Conservation (phyloP, 2,888 invertebrate species). For the Dynastes hyllus region DNA sequence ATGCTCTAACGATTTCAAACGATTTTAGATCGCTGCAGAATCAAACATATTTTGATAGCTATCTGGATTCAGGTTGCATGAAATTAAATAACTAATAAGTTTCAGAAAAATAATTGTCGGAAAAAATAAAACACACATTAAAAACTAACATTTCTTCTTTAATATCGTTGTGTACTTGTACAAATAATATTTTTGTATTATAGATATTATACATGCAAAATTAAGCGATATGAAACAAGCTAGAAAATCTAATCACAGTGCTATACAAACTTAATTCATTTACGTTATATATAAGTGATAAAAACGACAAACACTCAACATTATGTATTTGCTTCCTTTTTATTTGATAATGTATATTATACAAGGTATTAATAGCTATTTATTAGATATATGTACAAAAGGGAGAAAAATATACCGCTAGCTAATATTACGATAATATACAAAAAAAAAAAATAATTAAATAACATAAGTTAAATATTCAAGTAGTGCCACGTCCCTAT, state of each 20-base stretch:
- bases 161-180: constrained; percentile 61
- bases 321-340: constrained; percentile 53
- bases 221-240: constrained; percentile 58
- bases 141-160: constrained; percentile 65
- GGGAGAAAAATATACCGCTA: constrained; percentile 53
- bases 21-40: too few relatives aligned
- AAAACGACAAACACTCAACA: constrained; percentile 64
- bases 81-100: neutral
- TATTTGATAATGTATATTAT: constrained; percentile 57
- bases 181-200: constrained; percentile 59
- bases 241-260: constrained; percentile 68
- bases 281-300: constrained; percentile 57
- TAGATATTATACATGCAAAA: constrained; percentile 63
- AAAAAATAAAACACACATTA: constrained; percentile 48
- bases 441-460: constrained; percentile 52
- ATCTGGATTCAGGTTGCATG: too few relatives aligned
- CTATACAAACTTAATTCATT: constrained; percentile 62
- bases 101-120: neutral
- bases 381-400: constrained; percentile 58
- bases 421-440: constrained; percentile 50
- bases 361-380: constrained; percentile 55
- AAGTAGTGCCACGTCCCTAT: constrained; percentile 58
- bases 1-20: too few relatives aligned
- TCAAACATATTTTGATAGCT: too few relatives aligned
- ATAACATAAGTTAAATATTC: constrained; percentile 55